Conservation (phyloP, 2,113 vertebrate genomes). For the Poeciliopsis turrubarensis region DNA sequence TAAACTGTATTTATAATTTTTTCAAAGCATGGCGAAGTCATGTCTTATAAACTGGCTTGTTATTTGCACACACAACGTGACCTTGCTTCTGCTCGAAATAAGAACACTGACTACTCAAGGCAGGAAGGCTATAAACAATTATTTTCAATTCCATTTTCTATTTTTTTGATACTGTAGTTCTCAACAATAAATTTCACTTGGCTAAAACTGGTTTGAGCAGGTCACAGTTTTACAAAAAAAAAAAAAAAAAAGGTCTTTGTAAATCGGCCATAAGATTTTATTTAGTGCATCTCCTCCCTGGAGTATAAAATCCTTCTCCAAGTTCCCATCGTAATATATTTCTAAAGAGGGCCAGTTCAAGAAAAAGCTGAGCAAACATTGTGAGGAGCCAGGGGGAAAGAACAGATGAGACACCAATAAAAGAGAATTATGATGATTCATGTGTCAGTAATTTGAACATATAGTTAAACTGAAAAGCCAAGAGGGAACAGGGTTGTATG, state of each 20-base stretch:
- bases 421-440: slow-evolving; percentile 23
- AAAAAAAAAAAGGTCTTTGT: no score
- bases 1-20: background rate
- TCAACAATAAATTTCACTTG: background rate
- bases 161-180: no score
- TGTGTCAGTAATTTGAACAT: slow-evolving; percentile 42
- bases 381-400: background rate
- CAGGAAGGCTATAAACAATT: background rate
- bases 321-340: background rate
- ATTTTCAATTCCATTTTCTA: background rate
- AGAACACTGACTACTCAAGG: no score
- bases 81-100: no score
- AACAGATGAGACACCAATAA: slow-evolving; percentile 20
- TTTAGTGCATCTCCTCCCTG: background rate
- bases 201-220: no score
- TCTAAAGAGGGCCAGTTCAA: background rate
- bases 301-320: background rate
- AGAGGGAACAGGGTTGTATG: slow-evolving; percentile 25
- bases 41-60: no score
- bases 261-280: no score
- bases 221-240: no score
- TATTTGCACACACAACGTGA: no score
- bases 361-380: background rate
- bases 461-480: slow-evolving; percentile 37
- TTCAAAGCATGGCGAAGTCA: no score